Base-by-base conservation (phyloP, 2,888 invertebrate genomes). In the Thymelicus sylvestris region DNA sequence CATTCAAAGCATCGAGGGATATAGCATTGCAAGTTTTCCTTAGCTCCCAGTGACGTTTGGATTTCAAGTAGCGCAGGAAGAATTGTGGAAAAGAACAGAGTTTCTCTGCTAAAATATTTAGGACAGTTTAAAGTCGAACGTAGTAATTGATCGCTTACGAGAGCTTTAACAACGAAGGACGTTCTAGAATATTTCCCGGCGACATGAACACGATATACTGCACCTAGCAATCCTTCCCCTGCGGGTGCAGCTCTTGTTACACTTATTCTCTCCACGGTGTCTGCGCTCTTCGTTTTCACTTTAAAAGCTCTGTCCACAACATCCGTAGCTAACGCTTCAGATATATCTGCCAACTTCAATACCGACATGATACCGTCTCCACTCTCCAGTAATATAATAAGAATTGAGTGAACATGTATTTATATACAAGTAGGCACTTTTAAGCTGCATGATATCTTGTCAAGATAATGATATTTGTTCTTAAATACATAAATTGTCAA, bases 191-290 rank as follows among this genome's bases (percentile, higher is more conserved):
- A 61, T 1, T 74, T 57, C 2, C 86, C 86, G 8, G 67, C 77
- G 0, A 83, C 82, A 10, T 75, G 71, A 24, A 89, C 80, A 19
- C 88, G 79, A 72, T 85, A 87, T 3, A 89, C 86, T 7, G 82
- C 85, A 67, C 87, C 82, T 12, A 88, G 74, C 5, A 87, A 74
- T 0, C 88, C 87, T 72, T 87, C 86, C 0, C 88, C 89, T 0
- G 81, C 81, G 0, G 85, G 81, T 0, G 84, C 83, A 0, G 83
- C 88, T 75, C 80, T 77, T 2, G 77, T 75, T 10, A 89, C 73
- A 68, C 78, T 74, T 15, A 86, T 72, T 41, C 65, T 76, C 75
- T 80, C 74, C 0, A 86, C 74, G 48, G 64, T 73, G 48, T 86
- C 86, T 31, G 83, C 74, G 74, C 83, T 85, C 1, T 81, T 76